These are phyloP conservation scores for Montipora capricornis DNA, from an alignment of 64 coral and sea anemone species.

Conservation along the genomic window DNA sequence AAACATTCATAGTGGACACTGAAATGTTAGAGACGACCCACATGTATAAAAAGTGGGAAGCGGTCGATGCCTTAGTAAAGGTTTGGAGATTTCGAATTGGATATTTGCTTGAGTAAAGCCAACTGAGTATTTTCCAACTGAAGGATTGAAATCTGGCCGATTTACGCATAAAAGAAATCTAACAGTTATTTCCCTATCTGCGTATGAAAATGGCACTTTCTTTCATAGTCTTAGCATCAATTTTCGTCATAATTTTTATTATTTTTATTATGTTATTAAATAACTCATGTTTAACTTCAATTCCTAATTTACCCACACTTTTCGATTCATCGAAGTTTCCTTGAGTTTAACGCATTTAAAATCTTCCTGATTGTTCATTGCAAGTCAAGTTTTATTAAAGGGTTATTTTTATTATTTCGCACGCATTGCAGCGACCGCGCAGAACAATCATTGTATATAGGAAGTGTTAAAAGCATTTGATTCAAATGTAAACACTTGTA, in stretches of 20 bases:
- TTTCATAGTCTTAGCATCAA: too few relatives aligned
- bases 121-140: background rate
- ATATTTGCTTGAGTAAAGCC: background rate
- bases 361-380: too few relatives aligned
- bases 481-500: slow-evolving; percentile 87
- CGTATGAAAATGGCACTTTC: too few relatives aligned
- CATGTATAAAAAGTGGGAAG: background rate
- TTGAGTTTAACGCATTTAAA: too few relatives aligned
- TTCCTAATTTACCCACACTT: too few relatives aligned
- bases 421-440: slow-evolving; percentile 36
- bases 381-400: too few relatives aligned
- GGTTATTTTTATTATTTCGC: background rate
- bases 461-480: slow-evolving; percentile 82
- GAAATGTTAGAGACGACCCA: background rate
- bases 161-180: background rate
- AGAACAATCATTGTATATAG: slow-evolving; percentile 67
- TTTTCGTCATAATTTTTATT: too few relatives aligned
- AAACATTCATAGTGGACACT: background rate
- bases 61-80: background rate
- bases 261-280: too few relatives aligned
- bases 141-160: background rate
- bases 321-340: too few relatives aligned
- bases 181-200: too few relatives aligned
- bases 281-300: too few relatives aligned
- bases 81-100: background rate